Percentiles rank a stretch among this genome's conserved stretches.
These are phyloP conservation scores for Sebastes taczanowskii DNA, from an alignment of 2,797 vertebrate species.

Conservation along the genomic window DNA sequence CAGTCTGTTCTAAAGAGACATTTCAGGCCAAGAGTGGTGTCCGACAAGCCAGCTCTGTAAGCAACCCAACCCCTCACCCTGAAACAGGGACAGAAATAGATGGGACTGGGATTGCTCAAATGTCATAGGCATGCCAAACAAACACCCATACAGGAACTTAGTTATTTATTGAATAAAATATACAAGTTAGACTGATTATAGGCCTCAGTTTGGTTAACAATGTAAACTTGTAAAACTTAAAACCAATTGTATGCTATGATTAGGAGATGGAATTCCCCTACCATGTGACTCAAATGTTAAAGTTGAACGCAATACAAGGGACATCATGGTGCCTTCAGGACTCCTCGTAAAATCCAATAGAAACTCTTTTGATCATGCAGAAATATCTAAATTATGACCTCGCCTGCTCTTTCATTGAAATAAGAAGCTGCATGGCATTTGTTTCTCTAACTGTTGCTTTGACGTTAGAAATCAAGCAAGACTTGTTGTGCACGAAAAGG, in stretches of 20 bases:
- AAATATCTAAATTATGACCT: accelerated
- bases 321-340: conserved; percentile 26
- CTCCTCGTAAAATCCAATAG: neutral
- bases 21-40: conserved; percentile 57
- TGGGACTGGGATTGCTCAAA: conserved; percentile 66
- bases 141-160: conserved; percentile 30
- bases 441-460: accelerated
- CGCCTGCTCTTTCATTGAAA: accelerated
- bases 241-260: neutral
- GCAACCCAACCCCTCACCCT: conserved; percentile 46
- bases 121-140: conserved; percentile 73
- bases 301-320: conserved; percentile 39
- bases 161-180: neutral
- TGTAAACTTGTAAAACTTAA: neutral
- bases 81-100: conserved; percentile 87
- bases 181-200: neutral
- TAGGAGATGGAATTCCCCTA: conserved; percentile 64
- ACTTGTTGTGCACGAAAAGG: neutral
- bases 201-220: neutral
- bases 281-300: conserved; percentile 71
- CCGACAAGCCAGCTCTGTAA: conserved; percentile 60
- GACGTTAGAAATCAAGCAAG: neutral
- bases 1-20: conserved; percentile 29
- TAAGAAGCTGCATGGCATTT: accelerated
- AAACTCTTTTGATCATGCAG: neutral